Conservation (phyloP, 2,797 vertebrate species). For the Trichosurus vulpecula region DNA sequence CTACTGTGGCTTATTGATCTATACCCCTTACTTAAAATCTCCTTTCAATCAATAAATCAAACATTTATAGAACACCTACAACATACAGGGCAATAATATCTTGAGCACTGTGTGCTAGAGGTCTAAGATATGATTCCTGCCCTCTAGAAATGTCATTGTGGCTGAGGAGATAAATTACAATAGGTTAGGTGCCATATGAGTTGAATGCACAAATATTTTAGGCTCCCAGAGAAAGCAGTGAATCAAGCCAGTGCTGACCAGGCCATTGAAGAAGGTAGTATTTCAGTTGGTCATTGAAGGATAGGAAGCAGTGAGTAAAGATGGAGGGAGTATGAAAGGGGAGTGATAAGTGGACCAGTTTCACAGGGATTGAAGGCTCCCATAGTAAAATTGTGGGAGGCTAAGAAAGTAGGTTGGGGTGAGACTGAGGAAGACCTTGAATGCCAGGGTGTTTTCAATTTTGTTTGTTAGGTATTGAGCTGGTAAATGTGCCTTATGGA, state of each 20-base stretch:
- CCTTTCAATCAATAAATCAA: neutral
- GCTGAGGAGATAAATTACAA: neutral
- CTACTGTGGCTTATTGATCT: neutral
- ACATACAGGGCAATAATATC: neutral
- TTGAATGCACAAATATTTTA: neutral
- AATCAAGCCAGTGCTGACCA: neutral
- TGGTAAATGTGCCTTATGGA: neutral
- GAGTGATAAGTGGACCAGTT: neutral
- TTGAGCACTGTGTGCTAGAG: neutral
- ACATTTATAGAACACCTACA: neutral
- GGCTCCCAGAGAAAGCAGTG: neutral
- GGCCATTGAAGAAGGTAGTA: neutral
- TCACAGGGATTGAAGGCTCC: neutral
- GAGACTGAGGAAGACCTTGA: neutral
- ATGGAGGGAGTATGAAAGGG: neutral
- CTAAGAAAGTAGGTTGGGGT: neutral
- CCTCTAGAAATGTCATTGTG: neutral
- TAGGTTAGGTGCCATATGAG: neutral
- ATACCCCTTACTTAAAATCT: neutral
- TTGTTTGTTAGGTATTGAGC: neutral
- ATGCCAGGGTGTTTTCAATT: neutral
- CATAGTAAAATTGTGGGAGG: neutral
- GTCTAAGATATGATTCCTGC: neutral
- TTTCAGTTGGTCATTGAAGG: neutral
- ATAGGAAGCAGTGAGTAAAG: neutral